These are phyloP conservation scores for Alcedo atthis DNA, from an alignment of 2,797 vertebrate genomes.

Conservation along the genomic window DNA sequence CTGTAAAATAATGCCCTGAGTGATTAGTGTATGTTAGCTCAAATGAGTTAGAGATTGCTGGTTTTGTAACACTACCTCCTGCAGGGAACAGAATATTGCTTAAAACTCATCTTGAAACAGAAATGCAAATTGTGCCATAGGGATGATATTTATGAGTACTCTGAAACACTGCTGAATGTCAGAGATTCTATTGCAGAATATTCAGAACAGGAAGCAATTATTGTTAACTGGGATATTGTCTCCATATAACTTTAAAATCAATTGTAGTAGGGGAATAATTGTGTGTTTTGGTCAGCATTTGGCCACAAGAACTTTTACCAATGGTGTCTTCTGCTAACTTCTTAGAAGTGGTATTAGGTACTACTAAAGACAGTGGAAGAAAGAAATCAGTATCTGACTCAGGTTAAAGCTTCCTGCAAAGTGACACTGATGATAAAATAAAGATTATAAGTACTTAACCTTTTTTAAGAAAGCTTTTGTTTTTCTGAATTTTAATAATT, in stretches of 20 bases:
- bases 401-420: not conserved
- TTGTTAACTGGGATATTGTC: fast-evolving
- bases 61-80: not conserved
- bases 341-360: not conserved
- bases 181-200: not conserved
- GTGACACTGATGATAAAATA: not conserved
- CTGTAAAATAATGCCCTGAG: not conserved
- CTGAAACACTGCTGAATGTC: not conserved
- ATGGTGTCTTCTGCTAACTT: not conserved
- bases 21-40: not conserved
- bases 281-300: not conserved
- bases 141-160: not conserved
- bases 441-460: not conserved
- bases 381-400: fast-evolving
- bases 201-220: not conserved
- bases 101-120: not conserved
- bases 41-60: constrained; percentile 9
- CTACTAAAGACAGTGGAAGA: not conserved
- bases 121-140: not conserved
- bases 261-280: not conserved
- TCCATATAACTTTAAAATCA: not conserved
- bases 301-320: not conserved
- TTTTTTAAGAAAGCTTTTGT: not conserved
- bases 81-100: not conserved
- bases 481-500: too few relatives aligned